Conservation (phyloP, 2,888 invertebrate genomes). For the Celastrina argiolus region DNA sequence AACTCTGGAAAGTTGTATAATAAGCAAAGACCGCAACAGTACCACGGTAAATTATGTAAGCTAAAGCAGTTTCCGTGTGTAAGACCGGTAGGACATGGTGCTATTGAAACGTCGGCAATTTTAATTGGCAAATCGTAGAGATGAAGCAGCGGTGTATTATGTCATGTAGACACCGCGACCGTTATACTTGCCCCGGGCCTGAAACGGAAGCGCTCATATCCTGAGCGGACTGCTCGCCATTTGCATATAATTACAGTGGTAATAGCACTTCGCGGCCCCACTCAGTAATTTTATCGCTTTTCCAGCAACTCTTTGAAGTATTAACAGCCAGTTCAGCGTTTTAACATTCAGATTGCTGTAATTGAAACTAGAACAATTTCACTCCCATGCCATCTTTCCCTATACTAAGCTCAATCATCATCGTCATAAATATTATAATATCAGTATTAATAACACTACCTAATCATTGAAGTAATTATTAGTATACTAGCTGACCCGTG, state of each 20-base stretch:
- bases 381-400: neutral
- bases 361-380: neutral
- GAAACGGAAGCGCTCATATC: slow-evolving; percentile 69
- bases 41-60: neutral
- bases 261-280: slow-evolving; percentile 42
- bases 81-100: slow-evolving; percentile 4
- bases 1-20: neutral
- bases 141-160: slow-evolving; percentile 8
- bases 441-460: too few species aligned
- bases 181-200: slow-evolving; percentile 50
- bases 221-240: slow-evolving; percentile 48
- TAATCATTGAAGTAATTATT: too few species aligned
- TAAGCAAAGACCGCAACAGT: neutral
- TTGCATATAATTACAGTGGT: slow-evolving; percentile 51
- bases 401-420: neutral
- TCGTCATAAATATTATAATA: too few species aligned
- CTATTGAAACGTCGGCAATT: neutral
- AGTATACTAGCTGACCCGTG: too few species aligned
- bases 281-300: slow-evolving; percentile 26
- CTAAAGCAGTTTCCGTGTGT: neutral
- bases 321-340: slow-evolving; percentile 2
- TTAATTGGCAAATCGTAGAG: slow-evolving; percentile 9
- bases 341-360: slow-evolving; percentile 9
- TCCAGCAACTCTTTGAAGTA: slow-evolving; percentile 9
- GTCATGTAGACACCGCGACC: slow-evolving; percentile 38